Evolutionary conservation across 2,888 invertebrate genomes (phyloP).

Genomic region (Thymelicus lineola): DNA sequence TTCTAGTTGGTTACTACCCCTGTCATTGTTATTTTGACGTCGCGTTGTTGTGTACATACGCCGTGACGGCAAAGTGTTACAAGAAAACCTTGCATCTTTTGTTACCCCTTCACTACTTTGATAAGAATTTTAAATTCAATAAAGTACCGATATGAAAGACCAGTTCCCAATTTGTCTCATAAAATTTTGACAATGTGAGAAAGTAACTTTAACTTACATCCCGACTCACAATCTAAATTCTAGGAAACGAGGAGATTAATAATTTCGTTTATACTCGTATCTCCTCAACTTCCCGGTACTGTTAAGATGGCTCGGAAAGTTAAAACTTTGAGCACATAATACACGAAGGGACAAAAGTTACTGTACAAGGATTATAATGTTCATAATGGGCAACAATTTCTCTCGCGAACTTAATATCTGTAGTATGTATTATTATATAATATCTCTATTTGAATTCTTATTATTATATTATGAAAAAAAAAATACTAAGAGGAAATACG

Average conservation of each 20-base stretch:
- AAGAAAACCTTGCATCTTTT: too few relatives aligned
- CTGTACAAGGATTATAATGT: slow-evolving; percentile 16
- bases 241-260: slow-evolving; percentile 20
- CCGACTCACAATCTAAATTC: slow-evolving; percentile 17
- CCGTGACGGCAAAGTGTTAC: too few relatives aligned
- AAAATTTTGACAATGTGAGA: slow-evolving; percentile 9
- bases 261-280: slow-evolving; percentile 17
- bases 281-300: slow-evolving; percentile 3
- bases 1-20: too few relatives aligned
- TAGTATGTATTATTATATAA: background rate
- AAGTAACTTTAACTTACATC: slow-evolving; percentile 11
- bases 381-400: slow-evolving; percentile 18
- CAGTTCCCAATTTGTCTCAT: slow-evolving; percentile 3
- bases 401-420: background rate
- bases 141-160: background rate
- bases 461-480: too few relatives aligned
- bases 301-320: slow-evolving; percentile 14
- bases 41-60: too few relatives aligned
- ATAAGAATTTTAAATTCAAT: background rate
- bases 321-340: slow-evolving; percentile 19
- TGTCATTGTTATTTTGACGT: too few relatives aligned
- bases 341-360: slow-evolving; percentile 12
- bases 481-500: too few relatives aligned
- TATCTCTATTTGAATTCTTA: too few relatives aligned
- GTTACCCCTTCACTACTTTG: too few relatives aligned